Conservation (phyloP, 1,140 invertebrate genomes). For the Diorhabda elongata region DNA sequence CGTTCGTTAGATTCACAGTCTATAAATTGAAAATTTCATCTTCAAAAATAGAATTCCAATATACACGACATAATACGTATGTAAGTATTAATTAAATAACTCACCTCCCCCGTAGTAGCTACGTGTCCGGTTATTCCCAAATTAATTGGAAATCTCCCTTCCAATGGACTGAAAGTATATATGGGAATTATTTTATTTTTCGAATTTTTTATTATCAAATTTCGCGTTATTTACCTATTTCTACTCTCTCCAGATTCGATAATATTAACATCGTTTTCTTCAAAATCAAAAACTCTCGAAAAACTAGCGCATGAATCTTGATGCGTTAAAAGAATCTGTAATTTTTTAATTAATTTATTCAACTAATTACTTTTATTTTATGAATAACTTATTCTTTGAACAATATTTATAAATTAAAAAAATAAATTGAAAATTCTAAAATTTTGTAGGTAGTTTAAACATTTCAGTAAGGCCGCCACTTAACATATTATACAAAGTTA, state of each 20-base stretch:
- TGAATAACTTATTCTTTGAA: too few relatives aligned
- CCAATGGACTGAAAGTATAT: constrained; percentile 66
- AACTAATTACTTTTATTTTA: too few relatives aligned
- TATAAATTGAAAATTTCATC: constrained; percentile 43
- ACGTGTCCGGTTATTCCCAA: constrained; percentile 94
- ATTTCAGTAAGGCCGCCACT: too few relatives aligned
- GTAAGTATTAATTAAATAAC: constrained; percentile 27
- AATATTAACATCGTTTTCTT: constrained; percentile 68
- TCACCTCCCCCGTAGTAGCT: constrained; percentile 91
- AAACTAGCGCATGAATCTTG: constrained; percentile 85
- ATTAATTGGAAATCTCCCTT: constrained; percentile 93
- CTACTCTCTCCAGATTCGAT: constrained; percentile 71
- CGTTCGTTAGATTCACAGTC: constrained; percentile 85
- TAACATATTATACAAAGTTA: too few relatives aligned
- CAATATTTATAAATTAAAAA: too few relatives aligned
- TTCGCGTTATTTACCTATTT: constrained; percentile 54
- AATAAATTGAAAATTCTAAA: too few relatives aligned
- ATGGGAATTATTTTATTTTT: too few relatives aligned
- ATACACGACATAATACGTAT: too few relatives aligned
- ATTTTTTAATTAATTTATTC: constrained; percentile 14
- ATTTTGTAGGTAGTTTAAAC: too few relatives aligned
- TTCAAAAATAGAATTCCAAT: too few relatives aligned
- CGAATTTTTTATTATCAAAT: too few relatives aligned
- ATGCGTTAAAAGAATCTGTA: constrained; percentile 78
- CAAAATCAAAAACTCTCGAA: constrained; percentile 87